Conservation (phyloP, 2,888 invertebrate species). For the Calameuta filiformis region DNA sequence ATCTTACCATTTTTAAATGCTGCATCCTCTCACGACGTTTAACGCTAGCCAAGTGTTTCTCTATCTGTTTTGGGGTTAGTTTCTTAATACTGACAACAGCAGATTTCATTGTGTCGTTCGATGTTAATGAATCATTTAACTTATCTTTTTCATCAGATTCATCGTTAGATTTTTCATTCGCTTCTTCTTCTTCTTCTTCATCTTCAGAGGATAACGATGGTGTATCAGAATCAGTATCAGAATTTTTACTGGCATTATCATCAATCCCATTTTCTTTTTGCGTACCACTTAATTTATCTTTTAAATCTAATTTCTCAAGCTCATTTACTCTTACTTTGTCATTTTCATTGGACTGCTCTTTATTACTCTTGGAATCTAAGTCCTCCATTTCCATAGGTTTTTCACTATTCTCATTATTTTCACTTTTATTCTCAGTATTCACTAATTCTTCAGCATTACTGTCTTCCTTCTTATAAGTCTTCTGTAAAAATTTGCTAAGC, state of each 20-base stretch:
- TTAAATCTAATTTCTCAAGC: constrained; percentile 1
- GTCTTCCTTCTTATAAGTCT: constrained; percentile 35
- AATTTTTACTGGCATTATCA: constrained; percentile 25
- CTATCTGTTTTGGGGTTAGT: constrained; percentile 66
- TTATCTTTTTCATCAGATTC: constrained; percentile 9
- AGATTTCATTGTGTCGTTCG: constrained; percentile 23
- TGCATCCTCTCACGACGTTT: constrained; percentile 71
- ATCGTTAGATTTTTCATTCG: constrained; percentile 12
- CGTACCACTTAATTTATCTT: background rate
- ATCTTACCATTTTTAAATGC: constrained; percentile 66
- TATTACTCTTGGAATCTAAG: constrained; percentile 7
- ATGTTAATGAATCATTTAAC: constrained; percentile 12
- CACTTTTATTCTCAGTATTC: constrained; percentile 5
- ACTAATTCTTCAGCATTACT: constrained; percentile 10
- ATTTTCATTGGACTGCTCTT: constrained; percentile 13
- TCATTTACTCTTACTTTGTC: constrained; percentile 24
- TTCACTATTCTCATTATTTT: constrained; percentile 16
- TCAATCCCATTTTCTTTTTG: constrained; percentile 23
- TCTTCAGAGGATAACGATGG: constrained; percentile 39
- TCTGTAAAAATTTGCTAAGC: constrained; percentile 44
- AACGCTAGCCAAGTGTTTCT: constrained; percentile 71
- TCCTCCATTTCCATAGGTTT: constrained; percentile 5
- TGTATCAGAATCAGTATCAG: constrained; percentile 34
- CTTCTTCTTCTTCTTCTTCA: constrained; percentile 30
- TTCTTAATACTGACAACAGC: constrained; percentile 37